A percentile compares a stretch with the other conserved stretches of the same genome.
Conservation (phyloP, 2,797 vertebrate genomes). For the Chloroceryle inda region DNA sequence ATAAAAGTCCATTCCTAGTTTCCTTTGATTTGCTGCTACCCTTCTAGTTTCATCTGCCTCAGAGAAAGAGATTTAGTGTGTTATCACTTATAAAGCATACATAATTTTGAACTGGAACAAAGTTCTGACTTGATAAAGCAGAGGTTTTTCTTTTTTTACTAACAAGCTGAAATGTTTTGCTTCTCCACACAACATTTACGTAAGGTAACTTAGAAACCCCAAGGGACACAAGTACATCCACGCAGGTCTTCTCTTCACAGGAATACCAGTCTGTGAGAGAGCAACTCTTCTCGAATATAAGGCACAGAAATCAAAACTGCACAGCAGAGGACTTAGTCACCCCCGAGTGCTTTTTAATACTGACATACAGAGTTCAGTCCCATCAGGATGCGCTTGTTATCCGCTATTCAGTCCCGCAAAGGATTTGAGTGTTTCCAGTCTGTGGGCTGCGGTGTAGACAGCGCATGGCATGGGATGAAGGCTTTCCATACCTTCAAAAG, state of each 20-base stretch:
- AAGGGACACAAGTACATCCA: not conserved
- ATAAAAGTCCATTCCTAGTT: conserved; percentile 2
- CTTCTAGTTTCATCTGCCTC: not conserved
- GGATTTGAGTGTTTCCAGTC: not conserved
- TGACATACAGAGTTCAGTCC: not conserved
- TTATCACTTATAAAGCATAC: not conserved
- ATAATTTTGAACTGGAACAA: not conserved
- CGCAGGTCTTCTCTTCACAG: not conserved
- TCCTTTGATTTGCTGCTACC: conserved; percentile 12
- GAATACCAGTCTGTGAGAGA: not conserved
- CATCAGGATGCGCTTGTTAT: not conserved
- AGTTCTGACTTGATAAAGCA: not conserved
- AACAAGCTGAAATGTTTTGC: not conserved
- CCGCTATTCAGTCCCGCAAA: not conserved
- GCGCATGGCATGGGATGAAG: not conserved
- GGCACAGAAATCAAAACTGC: not conserved
- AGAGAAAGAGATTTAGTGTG: conserved; percentile 2
- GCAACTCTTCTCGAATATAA: not conserved
- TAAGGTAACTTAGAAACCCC: not conserved
- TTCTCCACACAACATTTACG: not conserved
- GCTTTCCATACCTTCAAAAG: not conserved
- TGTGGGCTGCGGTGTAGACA: not conserved
- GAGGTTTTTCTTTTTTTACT: not conserved
- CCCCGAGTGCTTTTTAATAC: not conserved
- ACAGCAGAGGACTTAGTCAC: not conserved